Conservation (phyloP, 1,140 invertebrate species). For the Polypedilum pembai region DNA sequence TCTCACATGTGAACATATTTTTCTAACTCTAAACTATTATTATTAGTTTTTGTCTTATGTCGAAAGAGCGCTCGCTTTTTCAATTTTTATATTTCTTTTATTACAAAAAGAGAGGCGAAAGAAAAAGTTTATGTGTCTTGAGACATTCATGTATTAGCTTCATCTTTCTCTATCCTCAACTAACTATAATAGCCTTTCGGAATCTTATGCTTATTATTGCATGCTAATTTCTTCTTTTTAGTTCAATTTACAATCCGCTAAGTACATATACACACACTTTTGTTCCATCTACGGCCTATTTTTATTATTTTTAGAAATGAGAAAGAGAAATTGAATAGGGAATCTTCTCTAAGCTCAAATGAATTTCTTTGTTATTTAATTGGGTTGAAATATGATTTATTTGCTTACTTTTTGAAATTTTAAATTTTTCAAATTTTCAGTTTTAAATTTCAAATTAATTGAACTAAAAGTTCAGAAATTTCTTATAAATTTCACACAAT, state of each 20-base stretch:
- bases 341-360: too few relatives aligned
- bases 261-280: not conserved
- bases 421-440: too few relatives aligned
- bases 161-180: not conserved
- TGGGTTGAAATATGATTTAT: too few relatives aligned
- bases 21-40: not conserved
- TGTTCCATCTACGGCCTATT: too few relatives aligned
- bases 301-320: too few relatives aligned
- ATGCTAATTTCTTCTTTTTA: constrained; percentile 18
- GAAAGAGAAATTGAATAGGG: too few relatives aligned
- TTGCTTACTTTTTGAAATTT: too few relatives aligned
- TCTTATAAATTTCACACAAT: too few relatives aligned
- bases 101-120: not conserved
- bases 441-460: too few relatives aligned
- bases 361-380: too few relatives aligned
- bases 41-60: not conserved
- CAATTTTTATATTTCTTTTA: not conserved
- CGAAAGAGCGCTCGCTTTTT: not conserved
- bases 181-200: not conserved
- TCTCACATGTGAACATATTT: not conserved
- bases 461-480: too few relatives aligned
- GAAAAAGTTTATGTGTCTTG: constrained; percentile 15
- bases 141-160: not conserved
- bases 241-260: constrained; percentile 12
- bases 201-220: not conserved